These are phyloP conservation scores for Triops longicaudatus DNA, from an alignment of 1,140 invertebrate genomes.

Conservation along the genomic window DNA sequence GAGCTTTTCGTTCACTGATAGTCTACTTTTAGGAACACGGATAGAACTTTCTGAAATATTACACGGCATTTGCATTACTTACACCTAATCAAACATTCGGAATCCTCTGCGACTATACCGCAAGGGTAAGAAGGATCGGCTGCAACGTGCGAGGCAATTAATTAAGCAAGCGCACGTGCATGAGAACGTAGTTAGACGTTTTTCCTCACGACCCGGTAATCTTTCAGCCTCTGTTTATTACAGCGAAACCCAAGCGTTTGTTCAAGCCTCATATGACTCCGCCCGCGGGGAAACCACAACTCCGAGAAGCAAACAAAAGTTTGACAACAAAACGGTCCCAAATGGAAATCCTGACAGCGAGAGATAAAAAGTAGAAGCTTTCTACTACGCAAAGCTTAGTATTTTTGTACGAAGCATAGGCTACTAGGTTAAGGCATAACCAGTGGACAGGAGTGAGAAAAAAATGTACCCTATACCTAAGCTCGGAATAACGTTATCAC, in stretches of 20 bases:
- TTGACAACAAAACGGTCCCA: too few species aligned
- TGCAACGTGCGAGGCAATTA: not conserved
- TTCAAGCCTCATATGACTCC: not conserved
- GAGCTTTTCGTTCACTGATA: not conserved
- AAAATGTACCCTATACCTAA: too few species aligned
- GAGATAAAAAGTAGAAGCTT: too few species aligned
- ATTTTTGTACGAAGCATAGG: too few species aligned
- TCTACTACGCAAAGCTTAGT: too few species aligned
- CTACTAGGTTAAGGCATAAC: too few species aligned
- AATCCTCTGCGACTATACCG: not conserved
- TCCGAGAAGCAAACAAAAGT: too few species aligned
- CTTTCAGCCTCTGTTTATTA: slow-evolving; percentile 6
- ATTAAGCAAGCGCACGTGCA: slow-evolving; percentile 10
- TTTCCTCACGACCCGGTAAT: not conserved
- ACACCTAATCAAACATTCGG: not conserved
- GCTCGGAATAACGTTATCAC: too few species aligned
- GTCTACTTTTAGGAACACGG: not conserved
- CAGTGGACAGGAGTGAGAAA: too few species aligned
- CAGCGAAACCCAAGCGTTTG: not conserved
- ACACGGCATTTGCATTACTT: not conserved
- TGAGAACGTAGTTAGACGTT: not conserved
- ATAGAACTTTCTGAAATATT: not conserved
- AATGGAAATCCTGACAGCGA: too few species aligned
- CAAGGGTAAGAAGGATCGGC: not conserved
- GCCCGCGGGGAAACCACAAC: too few species aligned